A percentile compares a stretch with the other conserved stretches of the same genome.
Conservation (phyloP, 2,888 invertebrate species). For the Trichacis sp. region DNA sequence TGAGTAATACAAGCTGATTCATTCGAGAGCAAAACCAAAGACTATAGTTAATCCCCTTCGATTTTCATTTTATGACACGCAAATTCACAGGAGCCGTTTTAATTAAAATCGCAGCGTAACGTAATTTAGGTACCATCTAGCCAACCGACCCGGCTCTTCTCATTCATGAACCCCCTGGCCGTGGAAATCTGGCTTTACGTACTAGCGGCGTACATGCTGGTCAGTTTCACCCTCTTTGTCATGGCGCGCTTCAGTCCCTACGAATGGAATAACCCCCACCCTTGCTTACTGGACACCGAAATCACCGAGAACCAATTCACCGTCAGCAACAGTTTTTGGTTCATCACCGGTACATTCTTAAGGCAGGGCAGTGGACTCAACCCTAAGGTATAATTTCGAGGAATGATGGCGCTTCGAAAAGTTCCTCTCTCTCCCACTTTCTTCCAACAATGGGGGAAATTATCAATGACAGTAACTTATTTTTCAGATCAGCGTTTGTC, state of each 20-base stretch:
- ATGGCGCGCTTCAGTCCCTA: constrained; percentile 97
- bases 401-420: constrained; percentile 44
- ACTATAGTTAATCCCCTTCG: constrained; percentile 31
- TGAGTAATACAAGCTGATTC: background rate
- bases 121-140: constrained; percentile 85
- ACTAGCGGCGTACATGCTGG: constrained; percentile 91
- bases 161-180: constrained; percentile 96
- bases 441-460: background rate
- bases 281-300: constrained; percentile 85
- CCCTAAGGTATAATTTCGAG: constrained; percentile 77
- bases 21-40: background rate
- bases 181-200: constrained; percentile 98
- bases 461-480: too few relatives aligned
- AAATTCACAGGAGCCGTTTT: constrained; percentile 59
- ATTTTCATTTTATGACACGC: constrained; percentile 40
- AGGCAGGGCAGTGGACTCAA: constrained; percentile 87
- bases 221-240: constrained; percentile 93
- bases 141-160: constrained; percentile 89
- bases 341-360: constrained; percentile 89
- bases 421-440: constrained; percentile 22
- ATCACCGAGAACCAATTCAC: constrained; percentile 96
- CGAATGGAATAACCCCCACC: constrained; percentile 90
- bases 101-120: constrained; percentile 68
- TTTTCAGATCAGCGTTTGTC: too few relatives aligned
- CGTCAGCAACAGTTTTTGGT: constrained; percentile 93